These are phyloP conservation scores for Epinotia ramella DNA, from an alignment of 2,888 invertebrate species.

Conservation along the genomic window DNA sequence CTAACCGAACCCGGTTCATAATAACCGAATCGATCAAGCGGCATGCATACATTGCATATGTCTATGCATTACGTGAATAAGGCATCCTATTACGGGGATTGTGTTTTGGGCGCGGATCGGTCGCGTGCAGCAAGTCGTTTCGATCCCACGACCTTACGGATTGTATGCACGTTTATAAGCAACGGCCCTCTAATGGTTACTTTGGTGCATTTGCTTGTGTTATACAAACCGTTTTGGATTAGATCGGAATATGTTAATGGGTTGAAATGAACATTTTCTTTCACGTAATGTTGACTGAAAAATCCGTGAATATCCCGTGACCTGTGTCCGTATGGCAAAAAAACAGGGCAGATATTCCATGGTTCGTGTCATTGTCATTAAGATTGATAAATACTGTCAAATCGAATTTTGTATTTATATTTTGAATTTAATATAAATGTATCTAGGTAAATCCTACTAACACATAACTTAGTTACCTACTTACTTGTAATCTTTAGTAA, in stretches of 20 bases:
- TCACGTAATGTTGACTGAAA: not conserved
- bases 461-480: no score
- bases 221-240: conserved; percentile 26
- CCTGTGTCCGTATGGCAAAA: no score
- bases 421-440: no score
- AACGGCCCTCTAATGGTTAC: conserved; percentile 13
- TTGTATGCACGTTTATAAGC: conserved; percentile 36
- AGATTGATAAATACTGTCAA: no score
- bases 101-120: conserved; percentile 38
- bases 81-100: conserved; percentile 35
- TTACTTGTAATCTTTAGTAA: no score
- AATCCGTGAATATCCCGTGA: no score
- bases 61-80: conserved; percentile 19
- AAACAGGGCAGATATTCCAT: no score
- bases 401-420: no score
- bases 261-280: conserved; percentile 10
- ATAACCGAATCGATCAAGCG: conserved; percentile 20
- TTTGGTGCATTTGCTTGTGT: conserved; percentile 35
- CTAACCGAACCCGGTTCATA: not conserved
- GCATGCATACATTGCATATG: conserved; percentile 21
- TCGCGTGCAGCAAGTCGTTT: conserved; percentile 43
- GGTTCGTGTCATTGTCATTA: no score
- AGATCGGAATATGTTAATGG: conserved; percentile 25
- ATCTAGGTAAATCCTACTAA: no score
- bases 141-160: conserved; percentile 33